Conservation (phyloP, 2,888 invertebrate genomes). For the Chrysina gloriosa region DNA sequence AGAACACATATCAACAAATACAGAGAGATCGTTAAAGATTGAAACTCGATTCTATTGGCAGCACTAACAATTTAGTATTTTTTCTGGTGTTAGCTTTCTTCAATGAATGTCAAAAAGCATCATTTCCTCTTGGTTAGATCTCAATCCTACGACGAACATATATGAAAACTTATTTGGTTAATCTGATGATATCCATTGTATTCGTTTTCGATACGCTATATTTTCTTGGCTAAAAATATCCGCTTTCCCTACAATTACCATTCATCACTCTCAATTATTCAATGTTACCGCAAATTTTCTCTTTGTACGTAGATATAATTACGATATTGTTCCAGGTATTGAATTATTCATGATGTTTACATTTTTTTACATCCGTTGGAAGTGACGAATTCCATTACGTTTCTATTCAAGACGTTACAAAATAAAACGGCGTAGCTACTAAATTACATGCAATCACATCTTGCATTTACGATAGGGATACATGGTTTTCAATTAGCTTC, state of each 20-base stretch:
- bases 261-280: not conserved
- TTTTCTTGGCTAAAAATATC: too few species aligned
- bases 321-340: not conserved
- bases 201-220: too few species aligned
- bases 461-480: conserved; percentile 3
- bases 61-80: too few species aligned
- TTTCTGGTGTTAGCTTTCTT: too few species aligned
- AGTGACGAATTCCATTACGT: conserved; percentile 14
- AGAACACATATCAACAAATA: too few species aligned
- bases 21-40: too few species aligned
- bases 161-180: too few species aligned
- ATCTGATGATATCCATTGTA: too few species aligned
- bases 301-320: not conserved
- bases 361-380: not conserved
- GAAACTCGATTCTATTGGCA: too few species aligned
- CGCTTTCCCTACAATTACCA: not conserved
- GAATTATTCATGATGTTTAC: conserved; percentile 11
- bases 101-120: too few species aligned
- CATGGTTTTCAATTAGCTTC: conserved; percentile 21
- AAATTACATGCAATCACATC: conserved; percentile 11
- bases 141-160: too few species aligned
- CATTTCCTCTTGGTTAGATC: too few species aligned
- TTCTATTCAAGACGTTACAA: not conserved
- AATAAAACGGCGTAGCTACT: not conserved
- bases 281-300: not conserved